phyloP scores from a whole-genome alignment of 1,140 invertebrate species.

The Augochlora pura region DNA sequence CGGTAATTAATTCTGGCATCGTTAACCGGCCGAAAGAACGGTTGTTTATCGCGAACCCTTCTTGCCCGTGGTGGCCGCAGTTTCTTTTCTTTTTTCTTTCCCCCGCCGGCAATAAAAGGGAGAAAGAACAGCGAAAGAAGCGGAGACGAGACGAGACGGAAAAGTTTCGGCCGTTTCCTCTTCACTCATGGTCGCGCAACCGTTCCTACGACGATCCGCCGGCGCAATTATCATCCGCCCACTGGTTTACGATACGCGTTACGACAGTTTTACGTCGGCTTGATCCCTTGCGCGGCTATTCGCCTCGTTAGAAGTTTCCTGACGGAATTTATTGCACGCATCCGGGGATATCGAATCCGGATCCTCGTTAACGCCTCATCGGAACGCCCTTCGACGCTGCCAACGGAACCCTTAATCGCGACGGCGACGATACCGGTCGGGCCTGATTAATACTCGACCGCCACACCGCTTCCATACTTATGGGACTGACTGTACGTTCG shows the following conservation, averaged over 20 bases:
- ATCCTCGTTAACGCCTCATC: conserved; percentile 11
- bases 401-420: background rate
- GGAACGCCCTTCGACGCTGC: background rate
- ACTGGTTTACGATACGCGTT: conserved; percentile 10
- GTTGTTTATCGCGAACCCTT: background rate
- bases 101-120: background rate
- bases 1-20: conserved; percentile 10
- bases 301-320: conserved; percentile 7
- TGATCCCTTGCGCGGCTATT: conserved; percentile 10
- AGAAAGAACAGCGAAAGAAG: background rate
- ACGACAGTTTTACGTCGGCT: conserved; percentile 9
- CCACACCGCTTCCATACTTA: no score
- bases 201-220: background rate
- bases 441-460: no score
- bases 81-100: no score
- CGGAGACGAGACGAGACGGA: background rate
- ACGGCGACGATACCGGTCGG: background rate
- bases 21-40: background rate
- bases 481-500: no score
- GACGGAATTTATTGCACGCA: background rate
- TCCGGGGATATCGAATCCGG: conserved; percentile 8
- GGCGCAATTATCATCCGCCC: conserved; percentile 9
- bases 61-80: no score
- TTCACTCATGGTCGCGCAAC: background rate
- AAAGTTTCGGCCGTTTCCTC: background rate